Evolutionary conservation across 2,888 invertebrate genomes (phyloP).

Genomic region (Pandemis heparana): DNA sequence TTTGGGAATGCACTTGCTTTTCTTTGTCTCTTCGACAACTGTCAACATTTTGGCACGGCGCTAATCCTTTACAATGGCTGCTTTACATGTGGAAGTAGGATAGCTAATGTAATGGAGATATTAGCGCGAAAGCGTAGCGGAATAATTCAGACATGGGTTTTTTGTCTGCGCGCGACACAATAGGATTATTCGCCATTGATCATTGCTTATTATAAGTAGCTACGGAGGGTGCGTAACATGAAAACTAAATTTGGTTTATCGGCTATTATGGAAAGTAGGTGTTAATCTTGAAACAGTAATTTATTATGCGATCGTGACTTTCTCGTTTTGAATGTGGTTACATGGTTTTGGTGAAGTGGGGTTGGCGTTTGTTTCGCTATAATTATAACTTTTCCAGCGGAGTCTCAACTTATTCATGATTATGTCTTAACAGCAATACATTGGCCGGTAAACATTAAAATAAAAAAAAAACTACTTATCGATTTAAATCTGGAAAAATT

Average conservation of each 20-base stretch:
- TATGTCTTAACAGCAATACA: too few relatives aligned
- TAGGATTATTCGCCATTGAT: conserved; percentile 85
- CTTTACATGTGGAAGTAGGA: conserved; percentile 55
- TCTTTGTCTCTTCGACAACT: conserved; percentile 80
- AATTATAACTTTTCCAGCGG: not conserved
- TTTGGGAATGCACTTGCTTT: conserved; percentile 71
- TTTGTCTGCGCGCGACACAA: conserved; percentile 81
- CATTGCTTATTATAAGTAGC: conserved; percentile 85
- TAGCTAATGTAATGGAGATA: conserved; percentile 82
- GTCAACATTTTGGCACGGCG: conserved; percentile 74
- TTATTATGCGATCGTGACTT: conserved; percentile 82
- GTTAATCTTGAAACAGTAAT: conserved; percentile 82
- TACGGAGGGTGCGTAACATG: conserved; percentile 82
- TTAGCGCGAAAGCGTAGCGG: conserved; percentile 81
- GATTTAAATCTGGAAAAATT: too few relatives aligned
- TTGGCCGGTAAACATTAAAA: too few relatives aligned
- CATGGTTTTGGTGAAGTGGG: conserved; percentile 52
- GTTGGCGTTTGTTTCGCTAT: conserved; percentile 35
- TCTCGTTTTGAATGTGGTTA: conserved; percentile 66
- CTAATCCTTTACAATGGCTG: conserved; percentile 68
- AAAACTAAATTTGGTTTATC: conserved; percentile 86
- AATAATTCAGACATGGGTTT: conserved; percentile 83
- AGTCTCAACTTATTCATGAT: too few relatives aligned
- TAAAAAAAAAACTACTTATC: too few relatives aligned
- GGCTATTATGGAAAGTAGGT: conserved; percentile 86